Evolutionary conservation across 2,888 invertebrate genomes (phyloP), one percentile per base, ranked within the genome.

Genomic region (Synergus umbraculus): DNA sequence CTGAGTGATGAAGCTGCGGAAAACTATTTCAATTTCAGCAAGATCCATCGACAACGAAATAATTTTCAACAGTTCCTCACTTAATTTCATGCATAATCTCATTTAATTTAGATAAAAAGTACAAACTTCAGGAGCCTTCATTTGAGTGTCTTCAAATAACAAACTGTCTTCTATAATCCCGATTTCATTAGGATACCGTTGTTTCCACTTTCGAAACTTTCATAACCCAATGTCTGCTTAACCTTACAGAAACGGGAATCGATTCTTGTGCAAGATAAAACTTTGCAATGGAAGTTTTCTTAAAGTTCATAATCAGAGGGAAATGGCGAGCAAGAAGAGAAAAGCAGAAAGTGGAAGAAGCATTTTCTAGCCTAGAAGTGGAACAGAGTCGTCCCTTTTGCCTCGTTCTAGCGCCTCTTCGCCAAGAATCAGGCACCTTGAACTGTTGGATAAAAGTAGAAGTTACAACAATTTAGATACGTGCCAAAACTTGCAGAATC

Each of bases 381-480:
- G 49, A 49, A 37, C 54, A n/a, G 4, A 73, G 22, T 49, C 22
- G 49, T 73, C 69, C 69, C 69, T 73, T 37, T 37, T 73, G 69
- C 15, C 69, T 73, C 69, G 22, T 69, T 69, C 54, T n/a, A 29
- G 29, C 49, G 15, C 15, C n/a, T 49, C 46, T 29, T 37, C 22
- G 29, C 69, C 69, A 73, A 54, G 49, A 73, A 49, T 37, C 69
- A 37, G 0, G 69, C 54, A 54, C 49, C 49, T 29, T 37, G 15
- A 73, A 73, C 37, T 49, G 49, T 37, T 37, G n/a, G 37, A 12
- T 54, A 37, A 73, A 73, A 73, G 69, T 73, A 9, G 49, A 73
- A 73, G 69, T 73, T 73, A 69, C 69, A 69, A 69, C 69, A 49
- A 9, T 73, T 73, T 73, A 73, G 69, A 73, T 73, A 73, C 49